Percentiles rank a stretch among this genome's conserved stretches.
Conservation (phyloP, 2,113 vertebrate genomes). For the Pseudorasbora parva region DNA sequence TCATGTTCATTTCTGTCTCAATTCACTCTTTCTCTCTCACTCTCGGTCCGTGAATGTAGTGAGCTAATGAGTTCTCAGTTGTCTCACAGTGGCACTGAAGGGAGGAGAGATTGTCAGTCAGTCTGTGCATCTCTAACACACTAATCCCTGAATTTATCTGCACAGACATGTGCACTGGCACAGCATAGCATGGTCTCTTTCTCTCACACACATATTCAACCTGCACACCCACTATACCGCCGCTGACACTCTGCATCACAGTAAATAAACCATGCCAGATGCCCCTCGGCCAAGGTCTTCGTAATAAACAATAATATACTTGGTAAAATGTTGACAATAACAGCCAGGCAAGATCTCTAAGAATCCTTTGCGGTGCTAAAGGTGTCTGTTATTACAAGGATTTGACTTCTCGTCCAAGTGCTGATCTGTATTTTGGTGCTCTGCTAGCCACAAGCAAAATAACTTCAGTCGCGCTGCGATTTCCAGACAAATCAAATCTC, state of each 20-base stretch:
- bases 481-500: constrained; percentile 30
- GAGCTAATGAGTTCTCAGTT: constrained; percentile 44
- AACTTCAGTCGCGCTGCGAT: constrained; percentile 34
- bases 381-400: constrained; percentile 30
- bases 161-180: constrained; percentile 29
- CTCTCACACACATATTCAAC: background rate
- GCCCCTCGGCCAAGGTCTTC: background rate
- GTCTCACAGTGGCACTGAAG: constrained; percentile 35
- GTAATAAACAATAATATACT: constrained; percentile 36
- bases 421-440: background rate
- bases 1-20: constrained; percentile 9
- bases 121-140: constrained; percentile 31
- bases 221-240: background rate
- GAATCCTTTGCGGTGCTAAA: background rate
- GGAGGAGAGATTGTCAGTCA: constrained; percentile 48
- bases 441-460: constrained; percentile 34
- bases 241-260: constrained; percentile 27
- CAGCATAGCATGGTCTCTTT: constrained; percentile 16
- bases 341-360: constrained; percentile 9
- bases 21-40: background rate
- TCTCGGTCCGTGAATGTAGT: background rate
- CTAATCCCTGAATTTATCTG: constrained; percentile 39
- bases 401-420: background rate
- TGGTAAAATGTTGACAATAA: constrained; percentile 18
- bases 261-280: constrained; percentile 16